Percentiles rank a stretch among this genome's conserved stretches.
Evolutionary conservation across 2,797 vertebrate genomes (phyloP).

Genomic region (Atherinosoma microstoma): DNA sequence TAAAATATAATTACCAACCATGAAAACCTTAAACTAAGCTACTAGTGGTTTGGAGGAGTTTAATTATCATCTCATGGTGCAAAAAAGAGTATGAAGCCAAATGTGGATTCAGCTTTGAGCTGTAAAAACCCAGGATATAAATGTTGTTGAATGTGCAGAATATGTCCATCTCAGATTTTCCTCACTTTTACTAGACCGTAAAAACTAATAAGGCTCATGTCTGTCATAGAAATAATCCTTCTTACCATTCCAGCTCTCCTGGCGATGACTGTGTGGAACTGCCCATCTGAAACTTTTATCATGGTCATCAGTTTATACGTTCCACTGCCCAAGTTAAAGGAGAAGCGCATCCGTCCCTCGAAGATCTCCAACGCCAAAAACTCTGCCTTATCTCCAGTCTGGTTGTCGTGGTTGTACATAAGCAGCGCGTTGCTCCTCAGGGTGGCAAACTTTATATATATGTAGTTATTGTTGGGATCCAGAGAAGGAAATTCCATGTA

Average conservation of each 20-base stretch:
- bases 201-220: conserved; percentile 11
- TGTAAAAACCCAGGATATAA: conserved; percentile 45
- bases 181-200: conserved; percentile 5
- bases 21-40: conserved; percentile 69
- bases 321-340: conserved; percentile 95
- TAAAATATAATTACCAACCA: conserved; percentile 80
- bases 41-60: conserved; percentile 63
- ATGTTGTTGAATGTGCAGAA: conserved; percentile 41
- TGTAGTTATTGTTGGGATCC: conserved; percentile 98
- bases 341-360: conserved; percentile 91
- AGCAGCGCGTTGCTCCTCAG: conserved; percentile 91
- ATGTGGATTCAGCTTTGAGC: conserved; percentile 53
- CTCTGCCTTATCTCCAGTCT: conserved; percentile 94
- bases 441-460: conserved; percentile 98
- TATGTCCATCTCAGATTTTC: conserved; percentile 7
- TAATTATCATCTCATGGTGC: conserved; percentile 75
- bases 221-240: neutral
- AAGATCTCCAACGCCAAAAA: conserved; percentile 94
- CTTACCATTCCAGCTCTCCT: conserved; percentile 97
- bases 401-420: conserved; percentile 98
- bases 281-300: conserved; percentile 94
- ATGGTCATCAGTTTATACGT: conserved; percentile 92
- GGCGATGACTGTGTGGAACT: conserved; percentile 96
- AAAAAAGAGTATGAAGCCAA: conserved; percentile 61
- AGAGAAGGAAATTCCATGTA: conserved; percentile 98